Evolutionary conservation across 2,113 vertebrate species (phyloP), one percentile per base, ranked within the genome.

Genomic region (Scartelaos histophorus): DNA sequence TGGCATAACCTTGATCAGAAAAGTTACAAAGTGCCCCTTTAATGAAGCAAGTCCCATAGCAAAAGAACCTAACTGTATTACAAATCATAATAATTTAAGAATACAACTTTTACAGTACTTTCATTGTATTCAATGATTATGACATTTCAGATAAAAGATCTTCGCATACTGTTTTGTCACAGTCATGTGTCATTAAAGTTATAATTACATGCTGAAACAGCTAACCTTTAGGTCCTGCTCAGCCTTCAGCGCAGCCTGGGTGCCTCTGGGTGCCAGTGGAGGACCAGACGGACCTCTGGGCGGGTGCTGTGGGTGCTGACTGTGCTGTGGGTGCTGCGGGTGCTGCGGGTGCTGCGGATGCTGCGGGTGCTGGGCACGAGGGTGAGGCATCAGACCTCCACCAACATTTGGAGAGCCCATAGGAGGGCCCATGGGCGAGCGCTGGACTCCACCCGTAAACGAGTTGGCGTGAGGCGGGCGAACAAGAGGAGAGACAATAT

Each of bases 211-310:
- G 16, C 11, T 1, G 0, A 46, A n/a, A 11, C 38, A 38, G 9
- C 88, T 91, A 82, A 98, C 97, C 96, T 99, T 97, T 74, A 95
- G 81, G 83, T 96, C 96, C 91, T 95, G 95, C 88, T 98, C 97
- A 86, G 96, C 97, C 90, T 96, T 98, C 91, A 97, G 82, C 79
- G 93, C 93, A 72, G 95, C 94, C 85, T 95, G 95, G 84, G 91
- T 94, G 85, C 95, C 95, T 88, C 96, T 95, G 87, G 95, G 94
- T 79, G 89, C 93, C 61, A 96, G 87, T 0, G 96, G 91, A 76
- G 95, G 94, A 80, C 94, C 95, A 82, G 95, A 88, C 78, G 94
- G 95, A 69, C 94, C 95, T 81, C 97, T 92, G 76, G 94, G 93
- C 81, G 95, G 92, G 84, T 93, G 95, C 69, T 93, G 96, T 87